These are phyloP conservation scores for Thunnus thynnus DNA, from an alignment of 2,113 vertebrate genomes.

Conservation along the genomic window DNA sequence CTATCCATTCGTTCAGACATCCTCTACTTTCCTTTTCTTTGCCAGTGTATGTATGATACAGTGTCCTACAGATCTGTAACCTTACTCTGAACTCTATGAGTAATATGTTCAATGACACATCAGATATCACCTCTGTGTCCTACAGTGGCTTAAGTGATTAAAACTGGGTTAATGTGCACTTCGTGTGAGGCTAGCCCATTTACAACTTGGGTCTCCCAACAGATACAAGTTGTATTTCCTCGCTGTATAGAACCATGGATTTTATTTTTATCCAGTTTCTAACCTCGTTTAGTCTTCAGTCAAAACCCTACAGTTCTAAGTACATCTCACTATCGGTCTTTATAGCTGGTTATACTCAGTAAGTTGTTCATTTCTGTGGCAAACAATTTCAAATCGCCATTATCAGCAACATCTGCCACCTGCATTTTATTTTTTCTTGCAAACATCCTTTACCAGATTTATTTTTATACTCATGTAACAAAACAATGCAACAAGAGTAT, in stretches of 20 bases:
- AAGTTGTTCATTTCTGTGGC: neutral
- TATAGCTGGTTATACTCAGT: neutral
- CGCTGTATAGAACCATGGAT: no score
- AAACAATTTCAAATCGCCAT: no score
- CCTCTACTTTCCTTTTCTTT: no score
- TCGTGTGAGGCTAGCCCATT: neutral
- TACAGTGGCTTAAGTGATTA: neutral
- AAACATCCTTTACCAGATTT: neutral
- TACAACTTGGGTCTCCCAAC: neutral
- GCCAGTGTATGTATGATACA: neutral
- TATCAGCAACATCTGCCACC: neutral
- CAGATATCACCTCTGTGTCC: conserved; percentile 5
- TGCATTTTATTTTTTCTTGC: no score
- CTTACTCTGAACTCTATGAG: neutral
- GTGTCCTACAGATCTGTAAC: neutral
- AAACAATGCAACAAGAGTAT: neutral
- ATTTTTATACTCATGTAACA: conserved; percentile 2
- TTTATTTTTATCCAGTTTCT: neutral
- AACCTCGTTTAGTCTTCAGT: neutral
- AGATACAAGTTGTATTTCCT: neutral
- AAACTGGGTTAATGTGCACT: neutral
- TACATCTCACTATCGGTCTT: no score
- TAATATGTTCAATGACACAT: conserved; percentile 14
- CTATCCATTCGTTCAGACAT: neutral
- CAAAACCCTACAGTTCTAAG: neutral